Conservation (phyloP, 2,113 vertebrate species). For the Chionodraco myersi region DNA sequence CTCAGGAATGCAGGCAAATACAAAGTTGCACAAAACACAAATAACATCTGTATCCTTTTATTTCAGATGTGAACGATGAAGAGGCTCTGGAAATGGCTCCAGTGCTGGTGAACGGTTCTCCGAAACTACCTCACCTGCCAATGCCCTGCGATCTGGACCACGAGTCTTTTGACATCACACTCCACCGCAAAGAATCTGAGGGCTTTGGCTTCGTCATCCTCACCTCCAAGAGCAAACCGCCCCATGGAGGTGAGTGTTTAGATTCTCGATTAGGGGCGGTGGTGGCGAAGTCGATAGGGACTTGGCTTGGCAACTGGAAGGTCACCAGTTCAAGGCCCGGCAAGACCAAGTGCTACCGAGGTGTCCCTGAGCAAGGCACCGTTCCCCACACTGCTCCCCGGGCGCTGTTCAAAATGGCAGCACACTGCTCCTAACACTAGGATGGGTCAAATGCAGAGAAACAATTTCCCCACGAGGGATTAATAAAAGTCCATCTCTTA, state of each 20-base stretch:
- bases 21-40: neutral
- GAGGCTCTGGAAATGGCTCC: conserved; percentile 71
- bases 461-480: too few relatives aligned
- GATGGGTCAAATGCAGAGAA: too few relatives aligned
- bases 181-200: conserved; percentile 94
- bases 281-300: too few relatives aligned
- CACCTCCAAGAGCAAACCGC: conserved; percentile 96
- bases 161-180: conserved; percentile 91
- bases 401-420: too few relatives aligned
- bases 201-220: conserved; percentile 99
- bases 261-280: too few relatives aligned
- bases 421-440: too few relatives aligned
- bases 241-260: conserved; percentile 88
- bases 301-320: too few relatives aligned
- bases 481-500: too few relatives aligned
- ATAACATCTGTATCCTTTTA: neutral
- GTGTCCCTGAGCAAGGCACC: too few relatives aligned
- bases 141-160: conserved; percentile 76
- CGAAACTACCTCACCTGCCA: conserved; percentile 82
- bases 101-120: conserved; percentile 86
- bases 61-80: conserved; percentile 75
- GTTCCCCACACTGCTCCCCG: too few relatives aligned
- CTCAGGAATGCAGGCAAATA: neutral
- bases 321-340: too few relatives aligned
- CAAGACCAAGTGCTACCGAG: too few relatives aligned